A percentile compares a stretch with the other conserved stretches of the same genome.
These are phyloP conservation scores for Molossus alvarezi DNA, from an alignment of 2,797 vertebrate genomes.

Conservation along the genomic window DNA sequence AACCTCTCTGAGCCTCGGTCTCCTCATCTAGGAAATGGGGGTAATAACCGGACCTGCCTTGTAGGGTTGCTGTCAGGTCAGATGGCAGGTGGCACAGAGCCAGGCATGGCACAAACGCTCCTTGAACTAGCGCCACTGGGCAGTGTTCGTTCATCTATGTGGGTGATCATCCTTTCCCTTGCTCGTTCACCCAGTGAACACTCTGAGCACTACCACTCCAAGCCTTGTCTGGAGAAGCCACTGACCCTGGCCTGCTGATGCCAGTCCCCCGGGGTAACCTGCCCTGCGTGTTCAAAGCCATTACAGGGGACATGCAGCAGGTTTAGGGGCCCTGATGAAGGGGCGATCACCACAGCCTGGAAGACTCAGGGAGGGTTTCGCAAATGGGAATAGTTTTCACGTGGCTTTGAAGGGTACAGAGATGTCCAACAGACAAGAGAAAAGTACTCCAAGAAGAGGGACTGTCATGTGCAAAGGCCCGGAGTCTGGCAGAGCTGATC, in stretches of 20 bases:
- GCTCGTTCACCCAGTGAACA: background rate
- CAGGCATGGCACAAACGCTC: fast-evolving
- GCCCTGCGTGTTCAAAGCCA: background rate
- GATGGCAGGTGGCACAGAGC: background rate
- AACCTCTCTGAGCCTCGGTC: background rate
- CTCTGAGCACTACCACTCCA: background rate
- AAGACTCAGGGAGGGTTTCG: background rate
- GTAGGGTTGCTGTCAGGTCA: background rate
- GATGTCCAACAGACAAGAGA: background rate
- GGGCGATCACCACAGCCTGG: no score
- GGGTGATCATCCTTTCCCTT: fast-evolving
- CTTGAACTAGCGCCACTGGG: fast-evolving
- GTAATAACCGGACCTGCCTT: background rate
- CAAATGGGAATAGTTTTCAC: background rate
- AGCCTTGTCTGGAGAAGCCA: background rate
- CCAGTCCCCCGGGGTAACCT: background rate
- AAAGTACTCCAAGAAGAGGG: background rate
- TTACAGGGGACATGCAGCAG: fast-evolving
- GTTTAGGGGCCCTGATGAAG: background rate
- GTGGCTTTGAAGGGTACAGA: background rate
- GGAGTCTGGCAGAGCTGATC: background rate
- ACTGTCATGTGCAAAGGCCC: background rate
- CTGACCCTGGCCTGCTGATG: background rate
- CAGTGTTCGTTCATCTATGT: fast-evolving
- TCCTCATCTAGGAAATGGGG: background rate